A percentile compares a stretch with the other conserved stretches of the same genome.
phyloP scores from a whole-genome alignment of 2,888 invertebrate genomes.

The Meteorus cinctellus region DNA sequence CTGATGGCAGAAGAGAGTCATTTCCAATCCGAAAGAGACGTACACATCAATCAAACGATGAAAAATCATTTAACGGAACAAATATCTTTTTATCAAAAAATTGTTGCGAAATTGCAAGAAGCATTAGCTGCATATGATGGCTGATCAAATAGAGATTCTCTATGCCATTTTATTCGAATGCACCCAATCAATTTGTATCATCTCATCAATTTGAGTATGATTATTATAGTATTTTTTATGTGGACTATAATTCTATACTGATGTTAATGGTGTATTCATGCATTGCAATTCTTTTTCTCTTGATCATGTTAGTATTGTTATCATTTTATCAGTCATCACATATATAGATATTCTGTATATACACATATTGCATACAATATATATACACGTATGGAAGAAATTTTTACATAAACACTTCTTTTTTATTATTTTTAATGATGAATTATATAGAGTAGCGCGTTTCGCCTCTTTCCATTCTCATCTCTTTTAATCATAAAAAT shows the following conservation, averaged over 20 bases:
- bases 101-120: conserved; percentile 83
- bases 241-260: neutral
- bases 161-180: conserved; percentile 9
- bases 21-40: conserved; percentile 90
- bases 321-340: neutral
- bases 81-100: conserved; percentile 92
- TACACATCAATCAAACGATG: conserved; percentile 90
- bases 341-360: neutral
- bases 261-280: neutral
- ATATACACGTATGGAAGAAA: neutral
- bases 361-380: neutral
- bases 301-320: neutral
- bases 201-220: neutral
- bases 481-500: too few species aligned
- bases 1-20: conserved; percentile 95
- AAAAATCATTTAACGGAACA: conserved; percentile 90
- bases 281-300: neutral
- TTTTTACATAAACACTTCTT: neutral
- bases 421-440: neutral
- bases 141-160: neutral
- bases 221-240: neutral
- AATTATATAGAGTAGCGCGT: neutral
- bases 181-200: neutral
- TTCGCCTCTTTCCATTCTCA: too few species aligned
- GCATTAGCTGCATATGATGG: conserved; percentile 74